Base-by-base conservation (phyloP, 35 echinoderm and acorn worm species). In the Hemicentrotus pulcherrimus region DNA sequence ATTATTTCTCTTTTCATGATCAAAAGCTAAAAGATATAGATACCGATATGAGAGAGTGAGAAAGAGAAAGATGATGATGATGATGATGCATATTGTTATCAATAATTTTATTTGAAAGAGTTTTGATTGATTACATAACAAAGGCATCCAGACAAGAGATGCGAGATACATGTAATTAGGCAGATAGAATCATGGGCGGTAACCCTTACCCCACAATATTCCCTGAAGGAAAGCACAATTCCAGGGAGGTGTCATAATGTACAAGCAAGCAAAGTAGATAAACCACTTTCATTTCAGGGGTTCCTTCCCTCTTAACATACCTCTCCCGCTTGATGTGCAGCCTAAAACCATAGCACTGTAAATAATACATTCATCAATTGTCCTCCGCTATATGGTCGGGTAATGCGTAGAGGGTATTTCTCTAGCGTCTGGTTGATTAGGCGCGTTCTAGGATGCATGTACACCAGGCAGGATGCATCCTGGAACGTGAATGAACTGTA, bases 281-380 rank as follows among this genome's bases (percentile, higher is more conserved):
- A 16, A 90, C 32, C 88, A 41, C 1, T 32, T 90, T 22, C 32
- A 15, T 18, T 90, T 90, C 88, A 33, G 88, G 32, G 88, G 88
- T 90, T 19, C 32, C 31, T 89, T 22, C 31, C 19, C 87, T 89
- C 31, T 35, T n/a, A n/a, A n/a, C n/a, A 24, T 89, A 35, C 87
- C 32, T 89, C 31, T 35, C 32, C 6, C 22, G 87, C 87, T 46
- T 89, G 87, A 89, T 89, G 11, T 89, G 32, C 31, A 46, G 61
- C 19, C 88, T 90, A 18, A 90, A 90, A 45, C 88, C 88, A 90
- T 30, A 90, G 32, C 32, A 41, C 88, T 90, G 88, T 90, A 45
- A 90, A 90, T 90, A 90, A 90, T 90, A 90, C 88, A 90, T 47
- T 41, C 19, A 47, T 32, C 88, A 41, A 90, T 90, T 90, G 88